Evolutionary conservation across 1,140 invertebrate genomes (phyloP), one percentile per base, ranked within the genome.

Genomic region (Drosophila melanica): DNA sequence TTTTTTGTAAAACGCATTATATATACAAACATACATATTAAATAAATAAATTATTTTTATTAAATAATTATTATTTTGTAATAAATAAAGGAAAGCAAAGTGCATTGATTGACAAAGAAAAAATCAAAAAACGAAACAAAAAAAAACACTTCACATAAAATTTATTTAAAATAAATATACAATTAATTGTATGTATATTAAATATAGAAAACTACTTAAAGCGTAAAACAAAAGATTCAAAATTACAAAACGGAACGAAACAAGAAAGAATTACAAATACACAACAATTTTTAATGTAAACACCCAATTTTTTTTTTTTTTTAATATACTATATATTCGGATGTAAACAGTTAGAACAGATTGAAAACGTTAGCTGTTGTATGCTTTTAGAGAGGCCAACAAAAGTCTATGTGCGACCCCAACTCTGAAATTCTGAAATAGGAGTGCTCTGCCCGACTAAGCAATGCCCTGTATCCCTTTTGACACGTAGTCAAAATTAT

Each of bases 21-120:
- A 73, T 68, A 84, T 54, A 77, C 67, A 77, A 80, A 85, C 70
- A 86, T 86, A 86, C 53, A 87, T 75, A 81, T 72, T 77, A 75
- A 86, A 87, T 86, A 86, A 81, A 86, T 87, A 86, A 86, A 86
- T 86, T 86, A 86, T 86, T 85, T 85, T 85, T 85, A 85, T 86
- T 85, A 81, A 86, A 85, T 85, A 78, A 78, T 78, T 82, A 81
- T 84, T 85, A 85, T 85, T 85, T 81, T 81, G 81, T 81, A 86
- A 85, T 77, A 80, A 85, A 86, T 68, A 68, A 76, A 50, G 30
- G 30, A 76, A 63, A 74, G 51, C 53, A 80, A 42, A 23, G 63
- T 67, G 48, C 47, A 73, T 75, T 80, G 66, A 81, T 54, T 65
- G 42, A 63, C 73, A 67, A 30, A 75, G 27, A 42, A 57, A 62